Evolutionary conservation across 2,797 vertebrate genomes (phyloP).

Genomic region (Pangasius macronema): DNA sequence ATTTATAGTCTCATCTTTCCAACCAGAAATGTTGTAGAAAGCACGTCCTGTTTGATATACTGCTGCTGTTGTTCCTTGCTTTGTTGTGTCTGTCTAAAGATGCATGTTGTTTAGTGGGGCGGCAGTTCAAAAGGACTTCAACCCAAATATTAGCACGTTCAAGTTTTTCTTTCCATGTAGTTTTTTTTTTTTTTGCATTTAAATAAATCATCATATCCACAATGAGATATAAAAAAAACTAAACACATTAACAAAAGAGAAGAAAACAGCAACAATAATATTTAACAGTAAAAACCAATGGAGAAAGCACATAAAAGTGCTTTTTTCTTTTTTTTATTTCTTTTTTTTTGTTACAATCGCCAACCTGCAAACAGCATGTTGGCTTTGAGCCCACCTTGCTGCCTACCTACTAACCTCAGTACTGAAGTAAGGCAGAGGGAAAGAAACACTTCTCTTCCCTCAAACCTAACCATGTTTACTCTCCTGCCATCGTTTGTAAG

Average conservation of each 20-base stretch:
- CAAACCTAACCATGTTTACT: slow-evolving; percentile 35
- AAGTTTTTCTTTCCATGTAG: slow-evolving; percentile 69
- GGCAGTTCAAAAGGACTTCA: slow-evolving; percentile 67
- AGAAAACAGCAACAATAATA: slow-evolving; percentile 62
- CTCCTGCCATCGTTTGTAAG: slow-evolving; percentile 54
- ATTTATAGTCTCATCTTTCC: slow-evolving; percentile 27
- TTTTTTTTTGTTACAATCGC: slow-evolving; percentile 77
- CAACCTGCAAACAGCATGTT: slow-evolving; percentile 73
- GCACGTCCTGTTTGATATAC: slow-evolving; percentile 14
- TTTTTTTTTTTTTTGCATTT: slow-evolving; percentile 68
- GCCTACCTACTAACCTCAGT: slow-evolving; percentile 55
- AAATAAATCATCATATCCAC: slow-evolving; percentile 71
- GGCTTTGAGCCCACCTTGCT: slow-evolving; percentile 56
- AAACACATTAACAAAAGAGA: slow-evolving; percentile 60
- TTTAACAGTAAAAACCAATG: slow-evolving; percentile 67
- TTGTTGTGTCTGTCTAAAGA: slow-evolving; percentile 56
- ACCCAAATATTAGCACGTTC: slow-evolving; percentile 75
- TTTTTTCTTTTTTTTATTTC: slow-evolving; percentile 68
- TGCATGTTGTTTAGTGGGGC: slow-evolving; percentile 63
- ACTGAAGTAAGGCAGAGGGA: slow-evolving; percentile 51
- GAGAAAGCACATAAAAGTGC: slow-evolving; percentile 78
- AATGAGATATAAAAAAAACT: slow-evolving; percentile 62
- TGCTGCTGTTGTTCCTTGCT: slow-evolving; percentile 33
- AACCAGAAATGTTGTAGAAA: slow-evolving; percentile 13
- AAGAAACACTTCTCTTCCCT: slow-evolving; percentile 37